Base-by-base conservation (phyloP, 2,113 vertebrate genomes). In the Caloenas nicobarica region DNA sequence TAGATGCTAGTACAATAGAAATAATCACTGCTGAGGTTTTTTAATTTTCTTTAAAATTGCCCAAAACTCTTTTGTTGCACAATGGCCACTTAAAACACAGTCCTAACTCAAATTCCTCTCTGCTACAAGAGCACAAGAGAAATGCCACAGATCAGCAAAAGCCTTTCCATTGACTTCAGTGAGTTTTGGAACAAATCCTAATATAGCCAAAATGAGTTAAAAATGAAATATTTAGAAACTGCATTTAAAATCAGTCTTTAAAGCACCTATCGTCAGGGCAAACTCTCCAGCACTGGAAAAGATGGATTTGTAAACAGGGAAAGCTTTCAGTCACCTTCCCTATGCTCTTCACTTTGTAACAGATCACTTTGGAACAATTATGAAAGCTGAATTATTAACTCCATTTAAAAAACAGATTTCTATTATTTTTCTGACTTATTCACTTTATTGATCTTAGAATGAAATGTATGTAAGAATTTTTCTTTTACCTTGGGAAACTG, bases 401-500 rank as follows among this genome's bases (percentile, higher is more conserved):
- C 26, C 1, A 21, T 48, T 88, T 38, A 25, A 88, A 58, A 96
- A 68, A 13, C 5, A 44, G 33, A 89, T 64, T 85, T 93, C 23
- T 87, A 53, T 54, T 65, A 4, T 26, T 58, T 77, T 73, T 83
- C 33, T 46, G 56, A 83, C 66, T 85, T 77, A 68, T 8, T 92
- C 44, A 38, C 53, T 54, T 87, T 10, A 57, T 18, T 69, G 40
- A 88, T 80, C 46, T 89, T 51, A 81, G 10, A 83, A 87, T 68
- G 13, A 81, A 50, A 31, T 25, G 13, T 36, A 76, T 0, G 2
- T 13, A 85, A 65, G 40, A 77, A 54, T 24, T 87, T 66, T 70
- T 29, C n/a, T 69, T 95, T 98, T 97, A 99, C 99, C 99, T 99
- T 99, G 42, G 99, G 99, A 96, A 99, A 99, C 96, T 99, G 99